Evolutionary conservation across 2,113 vertebrate species (phyloP).

Genomic region (Morone saxatilis): DNA sequence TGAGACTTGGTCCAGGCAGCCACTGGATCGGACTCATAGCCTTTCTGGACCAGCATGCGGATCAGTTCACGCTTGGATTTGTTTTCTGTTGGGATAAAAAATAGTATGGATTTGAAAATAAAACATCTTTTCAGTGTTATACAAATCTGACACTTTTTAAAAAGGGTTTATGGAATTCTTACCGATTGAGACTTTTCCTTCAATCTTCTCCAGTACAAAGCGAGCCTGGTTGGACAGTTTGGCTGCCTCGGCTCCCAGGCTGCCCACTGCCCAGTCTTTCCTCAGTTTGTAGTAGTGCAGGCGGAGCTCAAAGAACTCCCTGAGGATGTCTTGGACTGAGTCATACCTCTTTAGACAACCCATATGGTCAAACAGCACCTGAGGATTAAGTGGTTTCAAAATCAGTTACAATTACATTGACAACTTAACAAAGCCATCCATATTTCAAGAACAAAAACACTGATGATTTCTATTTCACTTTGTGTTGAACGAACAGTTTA

Average conservation of each 20-base stretch:
- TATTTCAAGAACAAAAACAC: neutral
- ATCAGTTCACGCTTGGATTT: conserved; percentile 96
- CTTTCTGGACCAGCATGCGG: conserved; percentile 96
- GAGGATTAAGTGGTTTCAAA: neutral
- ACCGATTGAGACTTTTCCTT: conserved; percentile 97
- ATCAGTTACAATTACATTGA: neutral
- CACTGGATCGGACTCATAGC: conserved; percentile 98
- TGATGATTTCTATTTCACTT: neutral
- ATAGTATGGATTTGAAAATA: neutral
- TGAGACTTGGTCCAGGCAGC: conserved; percentile 95
- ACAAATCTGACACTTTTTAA: neutral
- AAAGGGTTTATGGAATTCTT: conserved; percentile 18
- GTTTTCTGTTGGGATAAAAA: conserved; percentile 88
- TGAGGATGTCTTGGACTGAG: conserved; percentile 96
- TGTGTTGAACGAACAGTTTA: conserved; percentile 63
- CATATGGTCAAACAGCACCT: conserved; percentile 99
- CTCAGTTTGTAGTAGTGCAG: conserved; percentile 95
- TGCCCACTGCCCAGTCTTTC: conserved; percentile 96
- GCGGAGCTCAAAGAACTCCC: conserved; percentile 97
- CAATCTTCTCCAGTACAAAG: conserved; percentile 98
- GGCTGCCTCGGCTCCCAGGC: conserved; percentile 93
- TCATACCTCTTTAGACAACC: conserved; percentile 98
- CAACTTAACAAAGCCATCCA: too few species aligned
- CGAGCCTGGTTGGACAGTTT: conserved; percentile 98
- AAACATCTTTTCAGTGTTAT: neutral